phyloP scores from a whole-genome alignment of 1,140 invertebrate genomes.

The Halictus rubicundus region DNA sequence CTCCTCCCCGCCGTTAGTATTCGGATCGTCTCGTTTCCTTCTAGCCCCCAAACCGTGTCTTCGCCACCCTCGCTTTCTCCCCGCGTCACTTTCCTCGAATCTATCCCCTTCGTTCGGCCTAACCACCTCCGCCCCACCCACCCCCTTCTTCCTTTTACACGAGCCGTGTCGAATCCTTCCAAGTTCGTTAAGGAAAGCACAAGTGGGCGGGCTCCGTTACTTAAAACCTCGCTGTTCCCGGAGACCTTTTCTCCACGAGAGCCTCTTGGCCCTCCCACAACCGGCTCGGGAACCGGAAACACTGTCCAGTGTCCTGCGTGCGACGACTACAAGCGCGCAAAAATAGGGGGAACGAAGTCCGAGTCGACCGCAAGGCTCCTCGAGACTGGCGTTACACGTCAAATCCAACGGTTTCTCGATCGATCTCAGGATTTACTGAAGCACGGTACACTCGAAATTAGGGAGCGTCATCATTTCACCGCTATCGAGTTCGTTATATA shows the following conservation, averaged over 20 bases:
- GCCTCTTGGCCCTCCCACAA: slow-evolving; percentile 8
- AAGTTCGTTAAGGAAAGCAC: slow-evolving; percentile 62
- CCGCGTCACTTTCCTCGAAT: slow-evolving; percentile 27
- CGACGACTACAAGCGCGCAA: too few species aligned
- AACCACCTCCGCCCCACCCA: neutral
- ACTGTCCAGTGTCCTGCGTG: too few species aligned
- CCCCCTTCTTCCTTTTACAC: neutral
- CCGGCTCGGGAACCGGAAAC: too few species aligned
- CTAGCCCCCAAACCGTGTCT: neutral
- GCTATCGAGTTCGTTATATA: too few species aligned
- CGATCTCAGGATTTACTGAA: too few species aligned
- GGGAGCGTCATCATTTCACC: too few species aligned
- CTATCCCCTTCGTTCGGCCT: slow-evolving; percentile 1
- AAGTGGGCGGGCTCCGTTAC: slow-evolving; percentile 44
- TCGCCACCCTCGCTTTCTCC: neutral
- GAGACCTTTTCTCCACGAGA: slow-evolving; percentile 14
- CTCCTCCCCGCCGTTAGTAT: slow-evolving; percentile 35
- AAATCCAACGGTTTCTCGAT: too few species aligned
- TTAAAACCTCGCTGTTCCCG: slow-evolving; percentile 51
- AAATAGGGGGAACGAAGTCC: too few species aligned
- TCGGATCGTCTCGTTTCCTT: slow-evolving; percentile 30
- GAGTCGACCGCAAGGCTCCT: too few species aligned
- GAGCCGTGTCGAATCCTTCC: slow-evolving; percentile 34
- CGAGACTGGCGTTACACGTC: too few species aligned
- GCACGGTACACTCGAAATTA: too few species aligned